phyloP scores from a whole-genome alignment of 2,113 vertebrate species.

The Rallus limicola region DNA sequence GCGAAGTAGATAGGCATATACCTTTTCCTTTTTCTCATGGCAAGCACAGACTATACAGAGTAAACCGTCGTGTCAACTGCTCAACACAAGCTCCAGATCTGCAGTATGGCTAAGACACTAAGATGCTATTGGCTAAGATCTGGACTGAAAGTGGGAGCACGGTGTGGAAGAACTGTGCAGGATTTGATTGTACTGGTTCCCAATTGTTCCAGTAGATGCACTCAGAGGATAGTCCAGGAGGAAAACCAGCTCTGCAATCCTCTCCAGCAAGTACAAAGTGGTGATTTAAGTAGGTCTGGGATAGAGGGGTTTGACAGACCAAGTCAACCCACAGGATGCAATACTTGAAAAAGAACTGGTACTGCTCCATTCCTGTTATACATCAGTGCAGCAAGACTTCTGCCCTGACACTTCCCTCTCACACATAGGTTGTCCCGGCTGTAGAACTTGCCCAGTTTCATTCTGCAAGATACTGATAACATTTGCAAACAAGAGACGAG shows the following conservation, averaged over 20 bases:
- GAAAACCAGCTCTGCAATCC: neutral
- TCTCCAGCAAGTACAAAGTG: neutral
- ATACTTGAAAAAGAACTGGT: neutral
- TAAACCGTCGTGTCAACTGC: neutral
- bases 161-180: neutral
- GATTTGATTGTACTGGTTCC: neutral
- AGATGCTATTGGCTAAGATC: neutral
- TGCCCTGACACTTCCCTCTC: neutral
- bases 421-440: neutral
- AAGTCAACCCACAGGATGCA: neutral
- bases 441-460: slow-evolving; percentile 19
- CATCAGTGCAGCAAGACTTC: neutral
- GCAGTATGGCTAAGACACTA: neutral
- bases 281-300: neutral
- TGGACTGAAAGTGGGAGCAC: neutral
- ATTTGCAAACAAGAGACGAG: slow-evolving; percentile 26
- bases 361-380: slow-evolving; percentile 14
- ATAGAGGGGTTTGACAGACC: neutral
- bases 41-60: neutral
- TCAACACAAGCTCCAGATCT: neutral
- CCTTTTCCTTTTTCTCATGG: neutral
- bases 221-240: neutral
- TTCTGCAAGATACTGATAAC: slow-evolving; percentile 8
- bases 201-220: neutral
- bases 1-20: neutral